A percentile compares a stretch with the other conserved stretches of the same genome.
Evolutionary conservation across 1,140 invertebrate species (phyloP).

Genomic region (Melipona quadrifasciata): DNA sequence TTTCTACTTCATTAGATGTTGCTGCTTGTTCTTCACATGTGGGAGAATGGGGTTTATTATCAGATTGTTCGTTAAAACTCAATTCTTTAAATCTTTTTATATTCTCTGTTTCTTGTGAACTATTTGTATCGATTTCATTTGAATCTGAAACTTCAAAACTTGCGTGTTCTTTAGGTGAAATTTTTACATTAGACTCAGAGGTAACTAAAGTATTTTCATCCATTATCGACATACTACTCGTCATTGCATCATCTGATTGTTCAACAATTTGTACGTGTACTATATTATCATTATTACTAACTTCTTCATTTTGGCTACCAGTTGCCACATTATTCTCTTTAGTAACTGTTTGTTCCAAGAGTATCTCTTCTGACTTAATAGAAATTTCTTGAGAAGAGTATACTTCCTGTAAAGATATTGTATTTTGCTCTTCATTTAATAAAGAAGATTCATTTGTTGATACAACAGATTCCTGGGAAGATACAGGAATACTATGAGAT

Average conservation of each 20-base stretch:
- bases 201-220: conserved; percentile 60
- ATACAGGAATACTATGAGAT: conserved; percentile 39
- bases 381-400: conserved; percentile 57
- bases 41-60: conserved; percentile 12
- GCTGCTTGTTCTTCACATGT: conserved; percentile 40
- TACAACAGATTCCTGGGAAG: conserved; percentile 55
- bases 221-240: conserved; percentile 47
- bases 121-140: conserved; percentile 42
- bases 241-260: conserved; percentile 43
- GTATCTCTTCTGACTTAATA: conserved; percentile 40
- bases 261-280: conserved; percentile 36
- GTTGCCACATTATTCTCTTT: conserved; percentile 18
- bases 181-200: conserved; percentile 56
- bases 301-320: conserved; percentile 1
- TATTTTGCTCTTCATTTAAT: conserved; percentile 24
- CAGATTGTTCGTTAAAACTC: conserved; percentile 22
- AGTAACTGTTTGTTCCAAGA: conserved; percentile 15
- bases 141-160: conserved; percentile 56
- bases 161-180: conserved; percentile 47
- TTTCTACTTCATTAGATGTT: conserved; percentile 50
- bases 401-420: conserved; percentile 45
- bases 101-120: conserved; percentile 36
- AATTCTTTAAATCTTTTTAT: conserved; percentile 51
- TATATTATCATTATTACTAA: conserved; percentile 13
- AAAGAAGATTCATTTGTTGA: conserved; percentile 39